A percentile compares a stretch with the other conserved stretches of the same genome.
Evolutionary conservation across 2,113 vertebrate species (phyloP).

Genomic region (Cyanistes caeruleus): DNA sequence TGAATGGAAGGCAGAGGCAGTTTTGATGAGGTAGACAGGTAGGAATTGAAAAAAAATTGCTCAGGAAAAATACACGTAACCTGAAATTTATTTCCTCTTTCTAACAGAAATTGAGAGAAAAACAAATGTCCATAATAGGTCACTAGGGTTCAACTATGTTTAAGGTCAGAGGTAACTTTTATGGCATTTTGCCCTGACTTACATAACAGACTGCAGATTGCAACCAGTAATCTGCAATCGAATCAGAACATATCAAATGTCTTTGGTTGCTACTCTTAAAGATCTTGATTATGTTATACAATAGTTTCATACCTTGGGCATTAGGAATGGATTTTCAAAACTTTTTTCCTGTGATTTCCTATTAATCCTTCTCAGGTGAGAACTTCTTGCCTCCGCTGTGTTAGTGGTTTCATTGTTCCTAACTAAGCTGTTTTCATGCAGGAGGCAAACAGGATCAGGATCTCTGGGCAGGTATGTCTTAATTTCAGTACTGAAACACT

Average conservation of each 20-base stretch:
- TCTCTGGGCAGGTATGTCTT: background rate
- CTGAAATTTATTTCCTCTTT: background rate
- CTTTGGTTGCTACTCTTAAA: background rate
- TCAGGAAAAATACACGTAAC: background rate
- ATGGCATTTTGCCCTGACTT: background rate
- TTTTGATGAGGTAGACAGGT: background rate
- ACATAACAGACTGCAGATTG: background rate
- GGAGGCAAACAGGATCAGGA: background rate
- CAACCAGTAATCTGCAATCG: background rate
- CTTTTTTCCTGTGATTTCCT: background rate
- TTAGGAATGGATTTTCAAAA: conserved; percentile 25
- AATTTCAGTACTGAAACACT: background rate
- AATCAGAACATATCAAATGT: background rate
- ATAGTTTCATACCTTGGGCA: background rate
- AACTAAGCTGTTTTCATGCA: background rate
- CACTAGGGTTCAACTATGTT: background rate
- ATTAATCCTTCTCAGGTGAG: conserved; percentile 7
- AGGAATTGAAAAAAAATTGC: background rate
- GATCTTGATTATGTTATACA: background rate
- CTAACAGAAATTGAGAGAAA: background rate
- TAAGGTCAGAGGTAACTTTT: background rate
- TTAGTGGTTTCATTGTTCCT: background rate
- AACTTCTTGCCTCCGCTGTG: background rate
- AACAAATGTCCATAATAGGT: background rate
- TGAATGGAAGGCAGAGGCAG: background rate